Percentiles rank a stretch among this genome's conserved stretches.
Evolutionary conservation across 1,140 invertebrate species (phyloP).

Genomic region (Brachionus rotundiformis): DNA sequence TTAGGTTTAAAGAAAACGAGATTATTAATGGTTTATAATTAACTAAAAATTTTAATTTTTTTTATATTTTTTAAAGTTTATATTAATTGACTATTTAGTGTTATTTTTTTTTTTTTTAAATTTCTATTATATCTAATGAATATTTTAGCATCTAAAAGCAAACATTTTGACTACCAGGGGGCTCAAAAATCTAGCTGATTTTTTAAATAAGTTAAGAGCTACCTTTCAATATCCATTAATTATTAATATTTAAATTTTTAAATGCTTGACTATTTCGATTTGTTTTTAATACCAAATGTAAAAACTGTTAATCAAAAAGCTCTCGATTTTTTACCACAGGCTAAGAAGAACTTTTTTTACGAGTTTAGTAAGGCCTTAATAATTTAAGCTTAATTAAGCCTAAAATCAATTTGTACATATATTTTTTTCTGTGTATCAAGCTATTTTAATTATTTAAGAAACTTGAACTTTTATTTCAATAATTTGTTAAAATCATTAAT

Average conservation of each 20-base stretch:
- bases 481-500: background rate
- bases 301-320: background rate
- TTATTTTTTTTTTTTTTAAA: too few species aligned
- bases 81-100: too few species aligned
- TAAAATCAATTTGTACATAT: background rate
- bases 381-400: background rate
- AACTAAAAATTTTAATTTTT: too few species aligned
- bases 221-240: too few species aligned
- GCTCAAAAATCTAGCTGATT: too few species aligned
- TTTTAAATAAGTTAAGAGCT: too few species aligned
- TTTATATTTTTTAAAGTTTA: too few species aligned
- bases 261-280: slow-evolving; percentile 1
- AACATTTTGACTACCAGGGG: too few species aligned
- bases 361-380: background rate
- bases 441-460: background rate
- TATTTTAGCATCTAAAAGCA: too few species aligned
- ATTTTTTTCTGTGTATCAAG: background rate
- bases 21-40: too few species aligned
- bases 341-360: background rate
- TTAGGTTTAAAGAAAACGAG: too few species aligned
- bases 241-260: background rate
- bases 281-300: background rate
- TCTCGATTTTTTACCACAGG: background rate
- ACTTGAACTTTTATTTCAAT: background rate
- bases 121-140: too few species aligned